phyloP scores from a whole-genome alignment of 2,113 vertebrate genomes.

The Microcebus griseorufus region DNA sequence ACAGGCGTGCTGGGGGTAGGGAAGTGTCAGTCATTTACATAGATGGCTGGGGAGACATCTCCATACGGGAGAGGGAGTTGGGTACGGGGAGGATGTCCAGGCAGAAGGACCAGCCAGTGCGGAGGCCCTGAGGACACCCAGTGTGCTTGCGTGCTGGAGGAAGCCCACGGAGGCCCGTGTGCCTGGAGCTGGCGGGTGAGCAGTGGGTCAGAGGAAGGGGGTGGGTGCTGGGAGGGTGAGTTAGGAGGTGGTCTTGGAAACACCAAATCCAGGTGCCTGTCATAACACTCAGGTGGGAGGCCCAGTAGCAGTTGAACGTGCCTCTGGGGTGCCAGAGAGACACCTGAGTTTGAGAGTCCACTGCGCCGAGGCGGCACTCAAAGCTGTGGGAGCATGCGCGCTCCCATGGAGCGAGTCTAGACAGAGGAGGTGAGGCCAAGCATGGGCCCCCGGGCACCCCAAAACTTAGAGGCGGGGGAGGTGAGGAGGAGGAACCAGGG shows the following conservation, averaged over 20 bases:
- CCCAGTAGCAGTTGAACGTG: background rate
- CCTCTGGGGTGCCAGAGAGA: background rate
- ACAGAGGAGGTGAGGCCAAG: too few species aligned
- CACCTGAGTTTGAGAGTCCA: background rate
- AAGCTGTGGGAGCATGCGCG: accelerated
- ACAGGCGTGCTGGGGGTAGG: background rate
- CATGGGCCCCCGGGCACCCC: background rate
- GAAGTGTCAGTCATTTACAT: too few species aligned
- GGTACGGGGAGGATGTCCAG: background rate
- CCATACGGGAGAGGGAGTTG: accelerated
- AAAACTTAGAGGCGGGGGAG: background rate
- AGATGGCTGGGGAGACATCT: accelerated
- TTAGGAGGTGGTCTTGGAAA: background rate
- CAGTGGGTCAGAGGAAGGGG: background rate
- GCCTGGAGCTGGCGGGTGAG: accelerated
- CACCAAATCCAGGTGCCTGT: background rate
- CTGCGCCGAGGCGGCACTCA: accelerated
- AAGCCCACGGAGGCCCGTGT: too few species aligned
- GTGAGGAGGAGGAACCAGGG: background rate
- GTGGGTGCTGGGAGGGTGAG: too few species aligned
- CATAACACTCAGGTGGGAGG: background rate
- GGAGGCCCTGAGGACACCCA: background rate
- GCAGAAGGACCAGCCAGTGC: background rate
- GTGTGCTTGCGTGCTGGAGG: too few species aligned
- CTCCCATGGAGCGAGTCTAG: accelerated